phyloP scores from a whole-genome alignment of 1,140 invertebrate genomes.

The Bombus turneri region DNA sequence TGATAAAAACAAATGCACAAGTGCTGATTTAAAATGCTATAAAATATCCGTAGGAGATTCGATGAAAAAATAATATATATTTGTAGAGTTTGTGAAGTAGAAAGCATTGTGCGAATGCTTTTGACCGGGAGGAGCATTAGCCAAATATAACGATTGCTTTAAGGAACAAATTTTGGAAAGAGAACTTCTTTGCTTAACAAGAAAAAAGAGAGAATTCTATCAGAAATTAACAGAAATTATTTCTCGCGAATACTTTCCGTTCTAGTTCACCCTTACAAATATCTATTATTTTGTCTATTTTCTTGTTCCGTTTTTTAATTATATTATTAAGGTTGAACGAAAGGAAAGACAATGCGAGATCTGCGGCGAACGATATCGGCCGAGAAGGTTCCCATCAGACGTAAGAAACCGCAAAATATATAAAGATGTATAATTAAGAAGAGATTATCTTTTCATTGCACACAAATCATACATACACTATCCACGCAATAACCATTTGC shows the following conservation, averaged over 20 bases:
- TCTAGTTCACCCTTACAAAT: neutral
- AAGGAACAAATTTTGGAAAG: too few species aligned
- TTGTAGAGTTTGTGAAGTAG: too few species aligned
- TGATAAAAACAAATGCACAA: conserved; percentile 68
- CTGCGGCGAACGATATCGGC: neutral
- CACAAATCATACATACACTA: conserved; percentile 56
- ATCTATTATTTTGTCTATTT: neutral
- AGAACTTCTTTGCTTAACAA: too few species aligned
- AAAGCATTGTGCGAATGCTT: too few species aligned
- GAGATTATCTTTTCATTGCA: conserved; percentile 56
- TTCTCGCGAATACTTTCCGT: neutral
- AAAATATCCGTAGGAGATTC: conserved; percentile 44
- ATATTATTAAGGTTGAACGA: neutral
- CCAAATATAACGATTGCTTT: too few species aligned
- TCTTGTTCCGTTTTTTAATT: neutral
- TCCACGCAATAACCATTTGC: conserved; percentile 14
- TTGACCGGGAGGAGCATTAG: too few species aligned
- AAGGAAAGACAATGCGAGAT: neutral
- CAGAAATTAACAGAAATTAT: accelerated
- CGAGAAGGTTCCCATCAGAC: neutral
- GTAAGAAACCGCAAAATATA: conserved; percentile 42
- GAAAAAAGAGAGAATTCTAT: too few species aligned
- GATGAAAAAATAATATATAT: too few species aligned
- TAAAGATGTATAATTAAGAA: conserved; percentile 42
- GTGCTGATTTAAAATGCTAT: conserved; percentile 70